Evolutionary conservation across 1,140 invertebrate genomes (phyloP).

Genomic region (Akabosia matsudoensis): DNA sequence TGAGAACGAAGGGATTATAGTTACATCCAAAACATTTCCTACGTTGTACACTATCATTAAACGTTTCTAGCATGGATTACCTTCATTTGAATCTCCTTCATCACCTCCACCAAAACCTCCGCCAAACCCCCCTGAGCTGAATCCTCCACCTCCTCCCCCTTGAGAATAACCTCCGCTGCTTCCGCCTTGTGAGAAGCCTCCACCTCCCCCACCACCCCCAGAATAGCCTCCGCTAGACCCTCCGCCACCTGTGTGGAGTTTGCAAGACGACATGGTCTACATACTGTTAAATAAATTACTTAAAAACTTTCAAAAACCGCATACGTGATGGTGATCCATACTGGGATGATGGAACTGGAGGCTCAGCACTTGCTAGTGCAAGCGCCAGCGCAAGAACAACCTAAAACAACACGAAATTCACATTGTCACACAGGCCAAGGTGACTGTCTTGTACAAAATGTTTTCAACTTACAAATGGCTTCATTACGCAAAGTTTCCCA

Average conservation of each 20-base stretch:
- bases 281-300: too few relatives aligned
- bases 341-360: neutral
- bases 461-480: neutral
- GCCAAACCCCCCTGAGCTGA: neutral
- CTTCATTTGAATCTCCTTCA: constrained; percentile 15
- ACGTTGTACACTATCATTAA: too few relatives aligned
- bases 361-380: neutral
- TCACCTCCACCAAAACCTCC: constrained; percentile 1
- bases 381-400: neutral
- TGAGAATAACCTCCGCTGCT: neutral
- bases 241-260: constrained; percentile 11
- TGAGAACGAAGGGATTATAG: too few relatives aligned
- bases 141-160: neutral
- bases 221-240: neutral
- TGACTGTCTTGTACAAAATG: too few relatives aligned
- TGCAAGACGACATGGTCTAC: neutral
- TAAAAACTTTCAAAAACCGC: neutral
- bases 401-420: neutral
- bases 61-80: too few relatives aligned
- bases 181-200: too few relatives aligned
- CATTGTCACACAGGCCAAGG: too few relatives aligned
- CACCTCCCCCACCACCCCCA: neutral
- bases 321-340: constrained; percentile 2
- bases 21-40: too few relatives aligned
- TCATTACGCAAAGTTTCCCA: neutral